Percentiles rank a stretch among this genome's conserved stretches.
These are phyloP conservation scores for Leucopsar rothschildi DNA, from an alignment of 2,113 vertebrate genomes.

Conservation along the genomic window DNA sequence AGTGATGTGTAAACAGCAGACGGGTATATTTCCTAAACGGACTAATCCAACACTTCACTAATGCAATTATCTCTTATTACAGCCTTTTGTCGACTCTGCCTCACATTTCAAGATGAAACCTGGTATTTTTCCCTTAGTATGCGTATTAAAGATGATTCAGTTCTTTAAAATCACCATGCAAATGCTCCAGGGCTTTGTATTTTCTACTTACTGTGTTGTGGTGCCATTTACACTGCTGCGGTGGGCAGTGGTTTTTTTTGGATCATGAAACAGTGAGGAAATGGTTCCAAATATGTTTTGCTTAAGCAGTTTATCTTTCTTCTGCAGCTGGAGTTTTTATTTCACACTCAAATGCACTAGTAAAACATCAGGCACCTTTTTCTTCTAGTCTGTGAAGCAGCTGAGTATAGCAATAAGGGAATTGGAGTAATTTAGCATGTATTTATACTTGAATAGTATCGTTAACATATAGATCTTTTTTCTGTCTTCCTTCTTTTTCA, in stretches of 20 bases:
- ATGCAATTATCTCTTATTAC: not conserved
- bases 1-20: not conserved
- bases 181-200: not conserved
- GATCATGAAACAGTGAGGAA: not conserved
- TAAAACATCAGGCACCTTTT: not conserved
- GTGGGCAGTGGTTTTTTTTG: not conserved
- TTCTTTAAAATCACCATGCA: not conserved
- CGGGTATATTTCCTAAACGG: not conserved
- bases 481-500: not conserved
- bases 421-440: not conserved
- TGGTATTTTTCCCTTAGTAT: not conserved
- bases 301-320: slow-evolving; percentile 41
- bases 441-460: not conserved
- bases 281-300: not conserved
- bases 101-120: not conserved
- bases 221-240: not conserved
- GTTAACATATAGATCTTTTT: not conserved
- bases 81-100: not conserved
- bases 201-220: not conserved
- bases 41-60: not conserved
- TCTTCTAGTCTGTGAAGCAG: not conserved
- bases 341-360: slow-evolving; percentile 8
- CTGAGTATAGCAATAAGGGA: not conserved
- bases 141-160: not conserved
- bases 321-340: slow-evolving; percentile 31